Evolutionary conservation across 2,113 vertebrate genomes (phyloP), one percentile per base, ranked within the genome.

Genomic region (Gasterosteus nipponicus): DNA sequence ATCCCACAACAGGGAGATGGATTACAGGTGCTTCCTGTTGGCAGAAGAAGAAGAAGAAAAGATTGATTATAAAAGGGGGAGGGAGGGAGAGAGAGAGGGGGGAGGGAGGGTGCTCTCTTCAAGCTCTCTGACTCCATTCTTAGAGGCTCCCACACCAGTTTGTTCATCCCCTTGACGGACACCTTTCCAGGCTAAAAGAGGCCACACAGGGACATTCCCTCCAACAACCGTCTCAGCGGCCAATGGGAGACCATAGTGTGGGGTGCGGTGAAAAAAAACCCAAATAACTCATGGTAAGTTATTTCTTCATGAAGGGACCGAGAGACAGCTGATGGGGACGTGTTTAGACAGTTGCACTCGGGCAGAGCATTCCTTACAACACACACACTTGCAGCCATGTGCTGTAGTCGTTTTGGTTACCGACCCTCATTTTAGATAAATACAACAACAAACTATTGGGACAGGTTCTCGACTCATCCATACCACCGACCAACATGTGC

Each of bases 261-360:
- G 84, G 85, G 86, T 61, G 82, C 16, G 72, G 84, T 70, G 75
- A 84, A 81, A 79, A 88, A 91, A 80, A 82, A 26, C 22, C 22
- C 26, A 78, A 88, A 90, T 78, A 67, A 67, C 64, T 84, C 76
- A 78, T 67, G 70, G 65, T 61, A 81, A 89, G 88, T 90, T 89
- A 87, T 90, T 83, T 90, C 76, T 89, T 75, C 63, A 62, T 66
- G 82, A 86, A 86, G 80, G 86, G 88, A 83, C 87, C 61, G 63
- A 87, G 89, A 76, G 87, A 85, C 96, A 96, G 95, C 94, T 95
- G 96, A 94, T 59, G 81, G 76, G 63, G 89, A 41, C 90, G 16
- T 93, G 93, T 94, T 92, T 86, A 86, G 89, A 92, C 90, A 92
- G 89, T 93, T 87, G 86, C 33, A 8, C 81, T 86, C 42, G 88